Conservation (phyloP, 2,113 vertebrate genomes). For the Pagrus major region DNA sequence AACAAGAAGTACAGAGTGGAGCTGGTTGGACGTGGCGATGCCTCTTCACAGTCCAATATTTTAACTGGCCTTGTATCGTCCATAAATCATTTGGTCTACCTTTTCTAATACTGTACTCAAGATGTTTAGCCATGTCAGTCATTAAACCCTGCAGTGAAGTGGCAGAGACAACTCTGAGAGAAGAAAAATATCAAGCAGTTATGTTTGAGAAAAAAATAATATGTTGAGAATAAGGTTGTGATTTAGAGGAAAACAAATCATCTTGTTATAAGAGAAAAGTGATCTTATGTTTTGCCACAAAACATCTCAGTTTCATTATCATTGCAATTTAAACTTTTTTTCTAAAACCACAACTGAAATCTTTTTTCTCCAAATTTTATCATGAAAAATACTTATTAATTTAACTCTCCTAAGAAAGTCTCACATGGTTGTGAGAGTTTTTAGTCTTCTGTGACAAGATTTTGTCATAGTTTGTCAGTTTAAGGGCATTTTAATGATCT, state of each 20-base stretch:
- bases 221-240: neutral
- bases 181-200: no score
- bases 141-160: no score
- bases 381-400: neutral
- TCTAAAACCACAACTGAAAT: neutral
- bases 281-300: neutral
- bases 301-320: neutral
- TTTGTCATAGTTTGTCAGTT: neutral
- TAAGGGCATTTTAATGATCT: neutral
- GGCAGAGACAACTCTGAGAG: neutral
- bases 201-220: neutral
- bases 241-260: neutral
- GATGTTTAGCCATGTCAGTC: neutral
- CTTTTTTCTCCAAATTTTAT: neutral
- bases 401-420: neutral
- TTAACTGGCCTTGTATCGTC: neutral
- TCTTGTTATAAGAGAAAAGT: neutral
- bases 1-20: slow-evolving; percentile 12
- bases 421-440: neutral
- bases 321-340: neutral
- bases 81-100: neutral
- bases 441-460: neutral
- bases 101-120: neutral
- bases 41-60: neutral
- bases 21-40: slow-evolving; percentile 19